Evolutionary conservation across 2,113 vertebrate genomes (phyloP).

Genomic region (Hassar affinis): DNA sequence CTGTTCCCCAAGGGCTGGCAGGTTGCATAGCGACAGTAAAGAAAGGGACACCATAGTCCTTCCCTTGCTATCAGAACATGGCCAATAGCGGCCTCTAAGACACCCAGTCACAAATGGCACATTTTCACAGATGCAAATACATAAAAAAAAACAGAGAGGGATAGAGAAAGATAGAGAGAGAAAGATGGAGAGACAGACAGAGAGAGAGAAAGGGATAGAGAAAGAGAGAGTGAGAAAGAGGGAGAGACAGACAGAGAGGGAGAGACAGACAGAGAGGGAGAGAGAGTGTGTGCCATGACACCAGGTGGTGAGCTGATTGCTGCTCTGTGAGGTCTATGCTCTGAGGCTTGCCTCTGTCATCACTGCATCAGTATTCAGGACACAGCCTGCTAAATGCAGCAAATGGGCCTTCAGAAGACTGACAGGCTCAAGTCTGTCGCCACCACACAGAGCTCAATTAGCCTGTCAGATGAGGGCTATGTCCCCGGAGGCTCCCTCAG

Average conservation of each 20-base stretch:
- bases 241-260: background rate
- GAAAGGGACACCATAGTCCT: constrained; percentile 16
- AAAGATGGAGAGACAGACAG: too few species aligned
- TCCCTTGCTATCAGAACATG: constrained; percentile 43
- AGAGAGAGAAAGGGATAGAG: background rate
- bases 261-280: background rate
- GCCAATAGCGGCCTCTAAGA: constrained; percentile 5
- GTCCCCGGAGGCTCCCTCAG: constrained; percentile 53
- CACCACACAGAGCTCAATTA: constrained; percentile 72
- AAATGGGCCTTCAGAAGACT: constrained; percentile 70
- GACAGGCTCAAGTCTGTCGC: constrained; percentile 64
- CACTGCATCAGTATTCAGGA: constrained; percentile 70
- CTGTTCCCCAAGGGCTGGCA: constrained; percentile 10
- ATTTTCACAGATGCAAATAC: constrained; percentile 18
- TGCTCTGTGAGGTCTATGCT: constrained; percentile 27
- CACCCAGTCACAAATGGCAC: background rate
- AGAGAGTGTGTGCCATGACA: background rate
- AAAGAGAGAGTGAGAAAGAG: background rate
- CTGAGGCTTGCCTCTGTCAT: constrained; percentile 44
- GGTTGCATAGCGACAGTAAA: constrained; percentile 43
- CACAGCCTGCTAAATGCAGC: constrained; percentile 66
- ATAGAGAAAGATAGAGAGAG: background rate
- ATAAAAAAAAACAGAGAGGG: background rate
- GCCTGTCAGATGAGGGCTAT: constrained; percentile 61
- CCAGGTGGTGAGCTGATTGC: constrained; percentile 38